Conservation (phyloP, 2,113 vertebrate species). For the Sturnira hondurensis region DNA sequence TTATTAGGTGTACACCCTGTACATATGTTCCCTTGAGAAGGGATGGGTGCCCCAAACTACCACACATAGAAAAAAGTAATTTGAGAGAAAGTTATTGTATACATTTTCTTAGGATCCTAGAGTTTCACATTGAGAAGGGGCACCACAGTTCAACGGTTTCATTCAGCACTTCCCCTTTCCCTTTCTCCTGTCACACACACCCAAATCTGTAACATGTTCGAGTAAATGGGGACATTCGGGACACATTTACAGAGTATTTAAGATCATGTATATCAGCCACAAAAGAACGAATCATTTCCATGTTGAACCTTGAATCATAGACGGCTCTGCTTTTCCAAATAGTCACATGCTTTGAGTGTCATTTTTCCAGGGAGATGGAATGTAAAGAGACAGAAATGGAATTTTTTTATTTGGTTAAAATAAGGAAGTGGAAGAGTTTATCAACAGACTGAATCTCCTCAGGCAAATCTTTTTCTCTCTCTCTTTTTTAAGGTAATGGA, state of each 20-base stretch:
- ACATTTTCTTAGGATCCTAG: background rate
- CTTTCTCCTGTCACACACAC: background rate
- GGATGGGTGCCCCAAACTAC: background rate
- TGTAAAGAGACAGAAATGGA: background rate
- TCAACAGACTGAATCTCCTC: background rate
- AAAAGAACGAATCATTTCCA: background rate
- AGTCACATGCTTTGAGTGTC: background rate
- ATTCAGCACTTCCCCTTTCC: background rate
- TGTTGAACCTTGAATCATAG: background rate
- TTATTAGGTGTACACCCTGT: background rate
- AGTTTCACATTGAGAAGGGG: background rate
- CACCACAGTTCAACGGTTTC: background rate
- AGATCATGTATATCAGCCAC: background rate
- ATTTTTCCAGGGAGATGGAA: conserved; percentile 40
- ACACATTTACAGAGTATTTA: background rate
- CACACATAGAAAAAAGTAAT: background rate
- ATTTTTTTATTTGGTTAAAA: conserved; percentile 25
- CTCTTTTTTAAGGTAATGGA: background rate
- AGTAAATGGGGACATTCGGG: background rate
- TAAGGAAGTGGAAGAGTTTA: background rate
- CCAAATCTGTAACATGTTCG: background rate
- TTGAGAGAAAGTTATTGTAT: background rate
- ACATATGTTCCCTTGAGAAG: background rate
- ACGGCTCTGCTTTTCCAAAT: background rate
- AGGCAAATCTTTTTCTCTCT: background rate